These are phyloP conservation scores for Gasterosteus nipponicus DNA, from an alignment of 2,113 vertebrate genomes.

Conservation along the genomic window DNA sequence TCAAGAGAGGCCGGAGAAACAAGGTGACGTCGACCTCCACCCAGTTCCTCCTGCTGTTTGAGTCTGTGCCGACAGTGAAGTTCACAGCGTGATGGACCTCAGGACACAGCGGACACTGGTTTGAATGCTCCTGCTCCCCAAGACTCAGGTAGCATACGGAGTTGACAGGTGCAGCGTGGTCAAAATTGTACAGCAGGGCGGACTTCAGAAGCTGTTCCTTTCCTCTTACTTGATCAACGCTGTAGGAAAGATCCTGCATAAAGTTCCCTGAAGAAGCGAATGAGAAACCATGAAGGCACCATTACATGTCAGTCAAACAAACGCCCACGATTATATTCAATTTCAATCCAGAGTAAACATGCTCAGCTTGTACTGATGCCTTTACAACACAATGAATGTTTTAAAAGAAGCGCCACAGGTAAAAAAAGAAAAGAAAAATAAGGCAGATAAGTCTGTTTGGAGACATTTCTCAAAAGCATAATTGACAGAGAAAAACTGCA, in stretches of 20 bases:
- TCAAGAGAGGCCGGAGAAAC: conserved; percentile 86
- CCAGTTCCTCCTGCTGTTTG: conserved; percentile 79
- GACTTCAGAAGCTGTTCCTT: conserved; percentile 90
- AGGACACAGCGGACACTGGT: conserved; percentile 73
- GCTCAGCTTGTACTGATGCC: background rate
- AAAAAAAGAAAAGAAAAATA: background rate
- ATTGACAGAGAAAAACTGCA: background rate
- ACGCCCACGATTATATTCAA: background rate
- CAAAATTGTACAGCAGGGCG: conserved; percentile 88
- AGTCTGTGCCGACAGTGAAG: conserved; percentile 76
- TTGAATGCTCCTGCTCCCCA: conserved; percentile 62
- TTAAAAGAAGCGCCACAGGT: background rate
- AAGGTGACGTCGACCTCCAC: conserved; percentile 89
- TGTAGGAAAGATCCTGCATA: conserved; percentile 88
- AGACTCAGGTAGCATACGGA: conserved; percentile 83
- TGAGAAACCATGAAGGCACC: conserved; percentile 3
- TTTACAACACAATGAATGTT: background rate
- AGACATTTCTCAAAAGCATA: background rate
- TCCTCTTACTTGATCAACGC: conserved; percentile 85
- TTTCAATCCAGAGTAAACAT: background rate
- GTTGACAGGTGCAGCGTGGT: conserved; percentile 65
- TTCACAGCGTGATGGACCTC: conserved; percentile 67
- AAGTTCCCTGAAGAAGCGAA: conserved; percentile 76
- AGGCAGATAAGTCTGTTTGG: background rate
- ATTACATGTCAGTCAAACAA: background rate